These are phyloP conservation scores for Taenaris catops DNA, from an alignment of 2,888 invertebrate genomes.

Conservation along the genomic window DNA sequence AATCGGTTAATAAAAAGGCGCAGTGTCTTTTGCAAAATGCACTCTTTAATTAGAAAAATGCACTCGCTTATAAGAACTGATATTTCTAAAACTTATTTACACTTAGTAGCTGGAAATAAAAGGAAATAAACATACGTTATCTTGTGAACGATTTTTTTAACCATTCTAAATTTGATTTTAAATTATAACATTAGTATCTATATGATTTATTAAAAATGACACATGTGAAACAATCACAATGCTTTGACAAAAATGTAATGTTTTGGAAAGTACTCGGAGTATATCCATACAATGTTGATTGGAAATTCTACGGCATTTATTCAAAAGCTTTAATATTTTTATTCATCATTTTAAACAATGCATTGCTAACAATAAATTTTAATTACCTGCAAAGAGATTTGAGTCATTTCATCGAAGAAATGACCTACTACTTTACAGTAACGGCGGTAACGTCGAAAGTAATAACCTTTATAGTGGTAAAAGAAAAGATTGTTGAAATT, in stretches of 20 bases:
- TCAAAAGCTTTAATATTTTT: constrained; percentile 30
- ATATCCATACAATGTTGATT: constrained; percentile 29
- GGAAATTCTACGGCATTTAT: constrained; percentile 33
- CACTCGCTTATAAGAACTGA: constrained; percentile 1
- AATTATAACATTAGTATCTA: no score
- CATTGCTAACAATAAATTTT: constrained; percentile 39
- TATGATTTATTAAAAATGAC: no score
- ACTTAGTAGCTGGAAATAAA: no score
- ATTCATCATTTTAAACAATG: constrained; percentile 33
- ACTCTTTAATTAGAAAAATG: constrained; percentile 17
- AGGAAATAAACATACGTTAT: no score
- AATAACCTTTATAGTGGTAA: constrained; percentile 37
- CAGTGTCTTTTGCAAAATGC: constrained; percentile 12
- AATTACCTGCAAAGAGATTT: constrained; percentile 39
- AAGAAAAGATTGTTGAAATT: constrained; percentile 33
- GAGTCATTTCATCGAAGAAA: constrained; percentile 42
- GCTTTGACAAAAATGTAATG: constrained; percentile 39
- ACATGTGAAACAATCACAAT: constrained; percentile 37
- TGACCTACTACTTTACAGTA: constrained; percentile 47
- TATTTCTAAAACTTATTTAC: constrained; percentile 3
- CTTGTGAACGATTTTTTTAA: no score
- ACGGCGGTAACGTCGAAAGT: constrained; percentile 39
- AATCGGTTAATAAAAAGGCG: constrained; percentile 6
- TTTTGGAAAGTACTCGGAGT: constrained; percentile 45
- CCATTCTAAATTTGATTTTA: no score